Evolutionary conservation across 2,888 invertebrate species (phyloP), one percentile per base, ranked within the genome.

Genomic region (Xylocampa areola): DNA sequence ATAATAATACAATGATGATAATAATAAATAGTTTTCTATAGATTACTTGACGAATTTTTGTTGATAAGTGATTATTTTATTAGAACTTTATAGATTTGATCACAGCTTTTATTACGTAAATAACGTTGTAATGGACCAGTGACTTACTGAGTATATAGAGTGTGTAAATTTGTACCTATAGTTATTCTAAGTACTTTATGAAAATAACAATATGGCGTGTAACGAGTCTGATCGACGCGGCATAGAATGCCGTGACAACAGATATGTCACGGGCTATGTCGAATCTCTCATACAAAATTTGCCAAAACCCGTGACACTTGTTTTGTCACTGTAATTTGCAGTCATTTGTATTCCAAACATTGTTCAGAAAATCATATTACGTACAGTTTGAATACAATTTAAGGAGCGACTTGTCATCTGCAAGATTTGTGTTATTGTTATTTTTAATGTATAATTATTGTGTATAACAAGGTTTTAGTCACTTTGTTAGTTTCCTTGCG

Each of bases 401-500:
- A 39, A 40, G 51, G 21, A 21, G 36, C 23, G 25, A 51, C 30
- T 58, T 58, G 52, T 65, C 14, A 32, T 49, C 55, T 63, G 66
- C 49, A 68, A 73, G 61, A 75, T 67, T 72, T 76, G 68, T 70
- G 60, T 61, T 72, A 75, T 77, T 77, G 75, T 77, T 77, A 74
- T 76, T 72, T 68, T 68, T 68, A 72, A 77, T 77, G 80, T 81
- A 73, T 84, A 69, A 63, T 84, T 81, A 80, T 79, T 79, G 80
- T 79, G 80, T 80, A 54, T 73, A 76, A 73, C 74, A 71, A 73
- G 70, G 77, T 70, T 85, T 87, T 89, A 91, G 91, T 91, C 91
- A 91, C 83, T 88, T 73, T 84, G 84, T 88, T 82, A 81, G 79
- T 82, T 82, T 84, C 84, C 80, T 84, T 84, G 78, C 81, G 76